Percentiles rank a stretch among this genome's conserved stretches.
These are phyloP conservation scores for Eubasilissa splendida DNA, from an alignment of 2,888 invertebrate genomes.

Conservation along the genomic window DNA sequence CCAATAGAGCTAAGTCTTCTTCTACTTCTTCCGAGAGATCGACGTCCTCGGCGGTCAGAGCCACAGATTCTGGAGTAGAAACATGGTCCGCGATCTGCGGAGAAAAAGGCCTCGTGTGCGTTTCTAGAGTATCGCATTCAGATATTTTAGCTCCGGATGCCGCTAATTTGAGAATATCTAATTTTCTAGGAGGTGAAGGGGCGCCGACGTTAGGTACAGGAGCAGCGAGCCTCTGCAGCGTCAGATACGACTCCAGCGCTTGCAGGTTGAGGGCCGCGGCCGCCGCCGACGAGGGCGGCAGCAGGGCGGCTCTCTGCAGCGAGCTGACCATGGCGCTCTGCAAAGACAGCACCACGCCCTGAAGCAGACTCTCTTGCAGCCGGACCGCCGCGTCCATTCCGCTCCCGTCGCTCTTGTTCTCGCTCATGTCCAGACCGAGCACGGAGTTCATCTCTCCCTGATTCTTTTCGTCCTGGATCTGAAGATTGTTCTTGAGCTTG, in stretches of 20 bases:
- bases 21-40: slow-evolving; percentile 82
- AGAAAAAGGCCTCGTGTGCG: slow-evolving; percentile 66
- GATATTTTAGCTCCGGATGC: slow-evolving; percentile 72
- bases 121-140: slow-evolving; percentile 67
- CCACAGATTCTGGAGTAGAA: slow-evolving; percentile 70
- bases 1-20: slow-evolving; percentile 82
- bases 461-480: slow-evolving; percentile 70
- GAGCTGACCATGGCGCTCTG: slow-evolving; percentile 91
- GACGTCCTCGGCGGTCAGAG: slow-evolving; percentile 73
- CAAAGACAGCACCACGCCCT: slow-evolving; percentile 85
- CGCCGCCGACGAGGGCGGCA: slow-evolving; percentile 87
- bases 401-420: slow-evolving; percentile 64
- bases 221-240: slow-evolving; percentile 84
- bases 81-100: slow-evolving; percentile 71
- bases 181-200: slow-evolving; percentile 68
- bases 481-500: slow-evolving; percentile 71
- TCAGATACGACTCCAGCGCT: slow-evolving; percentile 89
- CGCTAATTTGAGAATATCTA: slow-evolving; percentile 79
- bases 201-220: slow-evolving; percentile 72
- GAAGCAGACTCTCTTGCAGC: slow-evolving; percentile 77
- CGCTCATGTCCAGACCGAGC: slow-evolving; percentile 50
- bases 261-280: slow-evolving; percentile 89
- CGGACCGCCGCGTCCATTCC: slow-evolving; percentile 65
- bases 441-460: slow-evolving; percentile 58
- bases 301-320: slow-evolving; percentile 85